Evolutionary conservation across 2,113 vertebrate species (phyloP), one percentile per base, ranked within the genome.

Genomic region (Macquaria ambigua): DNA sequence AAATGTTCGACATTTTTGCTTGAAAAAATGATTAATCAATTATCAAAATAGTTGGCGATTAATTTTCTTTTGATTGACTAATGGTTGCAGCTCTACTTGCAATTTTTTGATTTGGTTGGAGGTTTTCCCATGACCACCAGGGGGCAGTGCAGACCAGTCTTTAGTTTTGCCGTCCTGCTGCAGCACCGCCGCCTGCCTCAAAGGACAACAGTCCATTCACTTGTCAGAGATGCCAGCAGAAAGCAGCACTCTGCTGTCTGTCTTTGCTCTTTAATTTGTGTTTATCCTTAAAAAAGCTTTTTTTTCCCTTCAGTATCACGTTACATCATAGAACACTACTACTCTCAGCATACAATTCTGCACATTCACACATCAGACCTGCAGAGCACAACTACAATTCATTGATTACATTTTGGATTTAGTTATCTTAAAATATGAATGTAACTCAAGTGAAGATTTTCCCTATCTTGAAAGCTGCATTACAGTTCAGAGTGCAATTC

Each of bases 141-240:
- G 83, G 81, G 94, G 92, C 83, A 84, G 66, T 87, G 77, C 66
- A 91, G 77, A 58, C 88, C 74, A 61, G 18, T 31, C 6, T 56
- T 43, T 28, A 50, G 28, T 62, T 25, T 66, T 15, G 1, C 8
- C 34, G 6, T 41, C 3, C 9, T 8, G 6, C 75, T 67, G 25
- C 48, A 64, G 70, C n/a, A 48, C 20, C 70, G 18, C 77, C 23
- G 46, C 18, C 59, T 52, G 23, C 34, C n/a, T 21, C 37, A 41
- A 3, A 6, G 52, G 0, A 53, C 31, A 58, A 3, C 56, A 23
- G 11, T 16, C 3, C 8, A n/a, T 73, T 73, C 52, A 75, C 5
- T 3, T 43, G 2, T 31, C 48, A 43, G 5, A n/a, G 68, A 59
- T 73, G 15, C 10, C 48, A 63, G 62, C 5, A 39, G 25, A 69